Base-by-base conservation (phyloP, 2,888 invertebrate species). In the Drosophila fungiperda region DNA sequence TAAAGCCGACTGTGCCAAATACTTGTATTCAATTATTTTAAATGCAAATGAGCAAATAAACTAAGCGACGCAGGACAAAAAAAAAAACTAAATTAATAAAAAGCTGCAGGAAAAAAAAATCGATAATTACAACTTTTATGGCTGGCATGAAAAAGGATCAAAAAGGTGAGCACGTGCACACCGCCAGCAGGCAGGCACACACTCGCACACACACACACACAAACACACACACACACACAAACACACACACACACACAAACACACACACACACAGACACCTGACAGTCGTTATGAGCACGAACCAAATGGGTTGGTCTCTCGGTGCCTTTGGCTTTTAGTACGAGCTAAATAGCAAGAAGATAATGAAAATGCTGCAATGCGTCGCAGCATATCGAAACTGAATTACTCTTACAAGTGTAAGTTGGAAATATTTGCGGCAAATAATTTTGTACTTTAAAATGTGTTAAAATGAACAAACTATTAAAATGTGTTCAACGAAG, bases 151-250 rank as follows among this genome's bases (percentile, higher is more conserved):
- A 80, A 86, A 87, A 76, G 73, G 82, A 89, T 87, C 83, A 85
- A 83, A 45, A 80, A 68, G 82, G 67, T 80, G 71, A 83, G 64
- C 87, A 87, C 77, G 87, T 87, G 89, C 81, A 52, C 62, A 58
- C 20, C 38, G 75, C 83, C 73, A 64, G 65, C 60, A 74, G 76
- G 65, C 69, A 70, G 60, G 48, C 35, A 69, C 64, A 68, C 45
- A 55, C 53, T 45, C 52, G 45, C 57, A 32, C 50, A 65, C 26
- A 33, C 48, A 6, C 23, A 23, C 8, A 11, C 36, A 26, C 20
- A 26, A 48, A 38, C 57, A 35, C 42, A 45, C 49, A 50, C 53
- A 48, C 70, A 66, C 59, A 66, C 68, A 11, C 36, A 26, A 15
- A 26, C 57, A 32, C 50, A 65, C 26, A 33, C 48, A 6, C 23